Evolutionary conservation across 1,140 invertebrate genomes (phyloP), one percentile per base, ranked within the genome.

Genomic region (Drosophila cardini): DNA sequence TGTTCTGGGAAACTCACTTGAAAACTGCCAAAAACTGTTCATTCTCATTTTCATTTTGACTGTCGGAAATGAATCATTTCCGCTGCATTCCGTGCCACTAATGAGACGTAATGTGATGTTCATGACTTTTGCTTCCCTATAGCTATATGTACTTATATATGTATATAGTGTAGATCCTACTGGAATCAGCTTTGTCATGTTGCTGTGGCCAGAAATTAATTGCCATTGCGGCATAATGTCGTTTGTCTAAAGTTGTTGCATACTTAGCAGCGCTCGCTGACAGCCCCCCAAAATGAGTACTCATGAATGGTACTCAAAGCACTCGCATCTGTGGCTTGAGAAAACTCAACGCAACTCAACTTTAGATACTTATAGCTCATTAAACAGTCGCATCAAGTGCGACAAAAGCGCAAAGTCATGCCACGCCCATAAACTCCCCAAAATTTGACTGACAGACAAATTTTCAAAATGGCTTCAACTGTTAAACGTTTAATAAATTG

Each of bases 231-330:
- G 40, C 70, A 45, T 69, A 55, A 46, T 64, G 80, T 86, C 84
- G 84, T 87, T 89, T 89, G 84, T 87, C 84, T 89, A 87, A 87
- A 87, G 86, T 75, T 83, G 84, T 72, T 87, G 84, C 83, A 87
- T 77, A 89, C 80, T 89, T 83, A 70, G 56, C 63, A 40, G 71
- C 71, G 64, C n/a, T n/a, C 80, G 48, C 55, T 72, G 46, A 75
- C 79, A 79, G 48, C 21, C 13, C 43, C 21, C 21, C 2, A 26
- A 58, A 64, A 57, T 67, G 64, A 74, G 45, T 71, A 26, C 21
- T 26, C 21, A 26, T 26, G 21, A 26, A 26, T 26, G 26, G 43
- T 7, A 32, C 36, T 55, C 52, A 34, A 32, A 6, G 61, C 13
- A 40, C 21, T 62, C 36, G 8, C 9, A 5, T n/a, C 38, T 34